These are phyloP conservation scores for Epinotia bilunana DNA, from an alignment of 2,888 invertebrate genomes.

Conservation along the genomic window DNA sequence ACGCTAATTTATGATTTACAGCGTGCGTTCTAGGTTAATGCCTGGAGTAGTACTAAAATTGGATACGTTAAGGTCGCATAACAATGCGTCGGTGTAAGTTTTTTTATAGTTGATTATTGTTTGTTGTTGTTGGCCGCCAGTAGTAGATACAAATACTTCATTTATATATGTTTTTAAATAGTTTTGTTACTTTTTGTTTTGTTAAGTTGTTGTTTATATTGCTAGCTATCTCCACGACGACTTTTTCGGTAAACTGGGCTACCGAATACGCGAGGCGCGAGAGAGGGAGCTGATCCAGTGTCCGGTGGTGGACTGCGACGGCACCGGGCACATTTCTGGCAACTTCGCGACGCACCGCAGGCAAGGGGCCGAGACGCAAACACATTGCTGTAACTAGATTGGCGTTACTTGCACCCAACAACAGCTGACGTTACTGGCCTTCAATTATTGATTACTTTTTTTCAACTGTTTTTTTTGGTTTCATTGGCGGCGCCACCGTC, in stretches of 20 bases:
- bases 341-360: conserved; percentile 96
- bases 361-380: conserved; percentile 81
- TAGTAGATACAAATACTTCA: conserved; percentile 45
- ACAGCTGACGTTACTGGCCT: conserved; percentile 87
- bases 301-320: conserved; percentile 92
- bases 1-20: conserved; percentile 50
- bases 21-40: conserved; percentile 57
- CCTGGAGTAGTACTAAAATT: conserved; percentile 55
- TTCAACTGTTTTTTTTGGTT: conserved; percentile 12
- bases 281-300: conserved; percentile 90
- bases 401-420: conserved; percentile 87
- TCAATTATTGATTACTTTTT: conserved; percentile 73
- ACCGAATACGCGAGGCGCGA: conserved; percentile 86
- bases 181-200: conserved; percentile 50
- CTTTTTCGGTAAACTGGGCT: conserved; percentile 72
- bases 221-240: conserved; percentile 72
- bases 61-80: conserved; percentile 50
- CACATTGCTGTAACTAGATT: conserved; percentile 80
- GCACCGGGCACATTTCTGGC: conserved; percentile 94
- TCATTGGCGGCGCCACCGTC: conserved; percentile 27
- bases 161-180: conserved; percentile 50
- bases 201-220: conserved; percentile 56
- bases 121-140: conserved; percentile 40
- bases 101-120: conserved; percentile 46
- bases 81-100: conserved; percentile 45